A percentile compares a stretch with the other conserved stretches of the same genome.
Evolutionary conservation across 2,888 invertebrate genomes (phyloP).

Genomic region (Coenonympha arcania): DNA sequence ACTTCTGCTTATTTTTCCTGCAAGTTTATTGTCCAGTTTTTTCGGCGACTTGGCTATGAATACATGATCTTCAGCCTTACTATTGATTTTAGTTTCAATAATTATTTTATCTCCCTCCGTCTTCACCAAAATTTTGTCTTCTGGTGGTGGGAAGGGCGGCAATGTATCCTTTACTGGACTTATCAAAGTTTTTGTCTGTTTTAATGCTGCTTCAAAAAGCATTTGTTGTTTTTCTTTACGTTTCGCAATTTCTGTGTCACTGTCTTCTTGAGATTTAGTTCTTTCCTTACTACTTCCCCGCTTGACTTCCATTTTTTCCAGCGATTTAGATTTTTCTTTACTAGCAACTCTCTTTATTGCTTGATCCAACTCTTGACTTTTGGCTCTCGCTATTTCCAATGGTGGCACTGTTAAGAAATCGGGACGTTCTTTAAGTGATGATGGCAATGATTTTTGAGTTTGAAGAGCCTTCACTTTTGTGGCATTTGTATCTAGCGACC

Average conservation of each 20-base stretch:
- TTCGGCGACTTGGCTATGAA: conserved; percentile 83
- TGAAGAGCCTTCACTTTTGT: conserved; percentile 63
- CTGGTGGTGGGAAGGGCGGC: conserved; percentile 81
- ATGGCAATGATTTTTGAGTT: conserved; percentile 73
- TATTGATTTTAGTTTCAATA: conserved; percentile 81
- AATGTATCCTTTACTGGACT: conserved; percentile 82
- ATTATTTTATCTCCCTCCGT: conserved; percentile 81
- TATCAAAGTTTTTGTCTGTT: conserved; percentile 81
- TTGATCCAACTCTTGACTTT: conserved; percentile 77
- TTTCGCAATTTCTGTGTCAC: conserved; percentile 80
- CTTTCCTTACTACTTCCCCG: conserved; percentile 76
- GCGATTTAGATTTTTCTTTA: conserved; percentile 80
- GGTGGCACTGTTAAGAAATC: conserved; percentile 71
- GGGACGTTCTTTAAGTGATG: conserved; percentile 67
- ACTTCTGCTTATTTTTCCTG: conserved; percentile 75
- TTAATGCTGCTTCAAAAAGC: conserved; percentile 82
- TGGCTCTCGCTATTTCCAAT: conserved; percentile 73
- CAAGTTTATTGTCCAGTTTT: conserved; percentile 77
- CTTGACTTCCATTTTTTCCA: conserved; percentile 78
- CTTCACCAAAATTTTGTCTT: conserved; percentile 81
- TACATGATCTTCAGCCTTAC: conserved; percentile 83
- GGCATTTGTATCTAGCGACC: conserved; percentile 67
- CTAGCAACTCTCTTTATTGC: conserved; percentile 62
- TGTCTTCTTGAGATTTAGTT: conserved; percentile 81
- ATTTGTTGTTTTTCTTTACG: conserved; percentile 83